Conservation (phyloP, 2,797 vertebrate species). For the Amphiprion clarkii region DNA sequence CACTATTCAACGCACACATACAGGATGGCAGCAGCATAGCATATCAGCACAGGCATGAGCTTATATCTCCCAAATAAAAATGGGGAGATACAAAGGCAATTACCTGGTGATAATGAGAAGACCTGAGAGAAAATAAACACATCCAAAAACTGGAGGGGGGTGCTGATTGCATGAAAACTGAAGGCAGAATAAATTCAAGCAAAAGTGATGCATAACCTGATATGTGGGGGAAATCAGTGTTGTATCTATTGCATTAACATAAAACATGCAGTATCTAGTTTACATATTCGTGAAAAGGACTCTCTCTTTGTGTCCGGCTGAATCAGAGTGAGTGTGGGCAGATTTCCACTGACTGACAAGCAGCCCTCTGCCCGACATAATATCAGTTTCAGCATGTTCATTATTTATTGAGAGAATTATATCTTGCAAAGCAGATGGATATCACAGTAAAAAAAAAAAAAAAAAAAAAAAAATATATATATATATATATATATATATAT, state of each 20-base stretch:
- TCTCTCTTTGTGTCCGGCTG: constrained; percentile 4
- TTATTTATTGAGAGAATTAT: constrained; percentile 39
- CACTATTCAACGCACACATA: background rate
- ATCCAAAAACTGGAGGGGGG: constrained; percentile 1
- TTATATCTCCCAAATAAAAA: constrained; percentile 36
- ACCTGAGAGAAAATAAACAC: constrained; percentile 27
- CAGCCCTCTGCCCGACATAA: constrained; percentile 25
- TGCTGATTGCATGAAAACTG: constrained; percentile 5
- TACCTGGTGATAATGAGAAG: constrained; percentile 33
- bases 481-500: too few relatives aligned
- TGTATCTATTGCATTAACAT: background rate
- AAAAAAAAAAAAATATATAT: constrained; percentile 8
- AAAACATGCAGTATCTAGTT: constrained; percentile 6
- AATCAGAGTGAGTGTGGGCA: constrained; percentile 36
- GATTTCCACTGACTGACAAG: constrained; percentile 34
- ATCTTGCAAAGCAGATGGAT: constrained; percentile 50
- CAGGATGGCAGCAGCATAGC: constrained; percentile 4
- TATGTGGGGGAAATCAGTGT: background rate
- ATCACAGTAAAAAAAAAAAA: constrained; percentile 24
- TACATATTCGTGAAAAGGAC: background rate
- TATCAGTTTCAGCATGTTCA: constrained; percentile 38
- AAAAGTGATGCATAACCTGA: background rate
- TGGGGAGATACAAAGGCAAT: constrained; percentile 38
- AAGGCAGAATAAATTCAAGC: background rate
- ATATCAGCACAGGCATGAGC: constrained; percentile 13